Percentiles rank a stretch among this genome's conserved stretches.
phyloP scores from a whole-genome alignment of 2,113 vertebrate genomes.

The Jacana jacana region DNA sequence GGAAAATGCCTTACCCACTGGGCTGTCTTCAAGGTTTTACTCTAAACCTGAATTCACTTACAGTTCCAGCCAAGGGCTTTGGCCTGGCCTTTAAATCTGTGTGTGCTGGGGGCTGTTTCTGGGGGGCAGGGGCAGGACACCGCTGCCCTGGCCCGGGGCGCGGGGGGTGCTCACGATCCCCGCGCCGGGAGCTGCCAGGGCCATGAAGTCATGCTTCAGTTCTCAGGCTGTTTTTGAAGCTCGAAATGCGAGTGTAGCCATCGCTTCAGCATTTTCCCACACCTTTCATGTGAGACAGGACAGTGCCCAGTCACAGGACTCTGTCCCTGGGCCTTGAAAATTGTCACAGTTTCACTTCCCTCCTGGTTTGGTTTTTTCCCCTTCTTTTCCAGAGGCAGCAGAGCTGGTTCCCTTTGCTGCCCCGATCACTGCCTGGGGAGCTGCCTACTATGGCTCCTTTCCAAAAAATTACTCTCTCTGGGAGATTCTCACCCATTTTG shows the following conservation, averaged over 20 bases:
- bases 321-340: background rate
- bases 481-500: background rate
- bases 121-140: background rate
- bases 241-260: background rate
- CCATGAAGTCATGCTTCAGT: background rate
- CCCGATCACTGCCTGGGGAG: background rate
- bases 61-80: rapidly evolving
- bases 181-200: background rate
- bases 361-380: background rate
- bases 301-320: slow-evolving; percentile 17
- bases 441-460: background rate
- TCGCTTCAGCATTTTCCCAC: slow-evolving; percentile 33
- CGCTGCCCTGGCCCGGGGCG: background rate
- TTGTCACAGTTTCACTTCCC: slow-evolving; percentile 51
- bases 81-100: rapidly evolving
- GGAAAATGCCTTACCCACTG: background rate
- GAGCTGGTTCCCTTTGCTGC: background rate
- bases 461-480: background rate
- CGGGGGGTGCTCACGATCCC: too few relatives aligned
- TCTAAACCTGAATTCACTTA: rapidly evolving
- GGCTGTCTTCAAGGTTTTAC: background rate
- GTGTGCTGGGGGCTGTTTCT: background rate
- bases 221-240: slow-evolving; percentile 30
- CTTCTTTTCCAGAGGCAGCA: background rate
- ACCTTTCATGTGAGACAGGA: slow-evolving; percentile 40